Base-by-base conservation (phyloP, 2,113 vertebrate genomes). In the Morone chrysops region DNA sequence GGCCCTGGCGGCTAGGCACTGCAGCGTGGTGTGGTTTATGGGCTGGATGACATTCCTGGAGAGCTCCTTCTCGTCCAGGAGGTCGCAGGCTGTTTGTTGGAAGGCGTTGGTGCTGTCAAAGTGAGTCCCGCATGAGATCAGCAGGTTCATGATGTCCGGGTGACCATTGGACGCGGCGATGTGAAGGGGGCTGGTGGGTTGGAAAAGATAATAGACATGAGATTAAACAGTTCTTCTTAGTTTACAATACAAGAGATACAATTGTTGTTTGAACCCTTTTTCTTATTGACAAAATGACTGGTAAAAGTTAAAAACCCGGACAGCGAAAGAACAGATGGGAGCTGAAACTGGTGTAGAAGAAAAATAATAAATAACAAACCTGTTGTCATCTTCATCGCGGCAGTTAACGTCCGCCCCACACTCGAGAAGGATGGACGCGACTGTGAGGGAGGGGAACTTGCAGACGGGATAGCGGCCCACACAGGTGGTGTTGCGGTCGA, bases 401-500 rank as follows among this genome's bases (percentile, higher is more conserved):
- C 97, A 94, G 71, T 99, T 97, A 45, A 99, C 93, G 59, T 99
- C 95, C 20, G 98, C 98, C 67, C 98, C 98, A 75, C 98, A 99
- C 95, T 99, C 98, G 40, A 99, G 94, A 67, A 99, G 95, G 67
- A 99, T 96, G 22, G 98, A 96, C 43, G 98, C 96, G 62, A 99
- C 98, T 59, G 97, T 98, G 77, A 98, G 93, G 81, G 98, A 99
- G 36, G 98, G 98, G 89, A 99, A 99, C 93, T 97, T 99, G 94
- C 98, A 99, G 86, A 99, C 97, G 2, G 98, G 98, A 83, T 99
- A 99, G 70, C 97, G 97, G 63, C 98, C 98, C 0, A 99, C 98
- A 62, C 98, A 99, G 0, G 98, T 99, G 65, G 98, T 99, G 93
- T 97, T 98, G 43, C 95, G 96, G 94, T 99, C 98, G 70, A 99